phyloP scores from a whole-genome alignment of 2,797 vertebrate genomes.

The Cossypha caffra region DNA sequence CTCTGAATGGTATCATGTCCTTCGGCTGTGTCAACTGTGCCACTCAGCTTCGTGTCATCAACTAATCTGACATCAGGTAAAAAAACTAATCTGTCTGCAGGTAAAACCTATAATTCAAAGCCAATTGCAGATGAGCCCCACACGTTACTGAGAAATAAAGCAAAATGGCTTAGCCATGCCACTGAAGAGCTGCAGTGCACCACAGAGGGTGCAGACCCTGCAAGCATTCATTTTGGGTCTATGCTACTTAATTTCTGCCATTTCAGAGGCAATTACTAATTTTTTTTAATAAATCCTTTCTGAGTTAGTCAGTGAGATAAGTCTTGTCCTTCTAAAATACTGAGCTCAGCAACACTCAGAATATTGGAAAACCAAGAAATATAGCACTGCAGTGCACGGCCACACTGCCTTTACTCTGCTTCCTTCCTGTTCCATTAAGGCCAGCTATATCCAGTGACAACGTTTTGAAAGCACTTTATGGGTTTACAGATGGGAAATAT shows the following conservation, averaged over 20 bases:
- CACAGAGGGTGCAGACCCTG: background rate
- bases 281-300: background rate
- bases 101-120: background rate
- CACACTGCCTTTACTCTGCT: background rate
- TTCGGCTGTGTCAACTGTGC: background rate
- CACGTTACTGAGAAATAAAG: background rate
- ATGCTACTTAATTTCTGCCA: background rate
- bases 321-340: background rate
- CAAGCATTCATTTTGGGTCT: background rate
- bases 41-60: background rate
- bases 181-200: background rate
- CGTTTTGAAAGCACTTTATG: background rate
- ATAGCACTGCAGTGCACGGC: background rate
- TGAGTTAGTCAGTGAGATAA: background rate
- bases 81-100: background rate
- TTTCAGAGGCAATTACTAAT: background rate
- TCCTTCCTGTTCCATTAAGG: background rate
- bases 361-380: conserved; percentile 18
- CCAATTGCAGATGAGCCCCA: background rate
- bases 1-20: background rate
- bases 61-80: background rate
- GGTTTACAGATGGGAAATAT: background rate
- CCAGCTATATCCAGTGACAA: background rate
- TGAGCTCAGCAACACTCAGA: conserved; percentile 35
- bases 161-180: background rate